Percentiles rank a stretch among this genome's conserved stretches.
These are phyloP conservation scores for Pachycephala philippinensis DNA, from an alignment of 2,113 vertebrate species.

Conservation along the genomic window DNA sequence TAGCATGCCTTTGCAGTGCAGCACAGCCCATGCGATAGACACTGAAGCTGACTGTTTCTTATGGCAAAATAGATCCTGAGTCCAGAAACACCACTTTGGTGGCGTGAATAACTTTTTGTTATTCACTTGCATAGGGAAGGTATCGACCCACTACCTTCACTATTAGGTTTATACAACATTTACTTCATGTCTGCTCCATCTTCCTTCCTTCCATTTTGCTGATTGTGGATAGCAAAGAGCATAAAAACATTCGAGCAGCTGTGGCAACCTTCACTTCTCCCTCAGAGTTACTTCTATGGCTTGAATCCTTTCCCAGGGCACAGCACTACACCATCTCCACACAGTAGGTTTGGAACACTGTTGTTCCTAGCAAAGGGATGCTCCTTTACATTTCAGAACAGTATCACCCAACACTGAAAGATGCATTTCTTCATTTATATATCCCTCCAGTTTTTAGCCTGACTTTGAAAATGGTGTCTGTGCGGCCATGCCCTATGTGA, in stretches of 20 bases:
- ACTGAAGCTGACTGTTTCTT: not conserved
- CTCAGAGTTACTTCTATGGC: not conserved
- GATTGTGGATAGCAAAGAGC: not conserved
- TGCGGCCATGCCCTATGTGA: fast-evolving
- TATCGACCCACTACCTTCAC: not conserved
- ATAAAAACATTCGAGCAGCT: not conserved
- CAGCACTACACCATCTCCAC: not conserved
- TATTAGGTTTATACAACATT: not conserved
- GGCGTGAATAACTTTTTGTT: too few relatives aligned
- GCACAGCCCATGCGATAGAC: not conserved
- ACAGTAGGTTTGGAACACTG: not conserved
- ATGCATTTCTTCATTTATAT: not conserved
- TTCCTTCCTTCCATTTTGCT: not conserved
- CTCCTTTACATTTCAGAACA: not conserved
- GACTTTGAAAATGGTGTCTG: not conserved
- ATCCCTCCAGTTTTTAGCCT: not conserved
- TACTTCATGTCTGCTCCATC: not conserved
- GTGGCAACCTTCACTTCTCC: not conserved
- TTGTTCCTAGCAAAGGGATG: not conserved
- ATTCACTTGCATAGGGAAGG: not conserved
- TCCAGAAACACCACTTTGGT: not conserved
- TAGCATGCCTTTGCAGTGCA: not conserved
- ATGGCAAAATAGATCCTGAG: not conserved
- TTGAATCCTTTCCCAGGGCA: not conserved
- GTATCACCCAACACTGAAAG: not conserved